Conservation (phyloP, 2,113 vertebrate species). For the Lamprotornis superbus region DNA sequence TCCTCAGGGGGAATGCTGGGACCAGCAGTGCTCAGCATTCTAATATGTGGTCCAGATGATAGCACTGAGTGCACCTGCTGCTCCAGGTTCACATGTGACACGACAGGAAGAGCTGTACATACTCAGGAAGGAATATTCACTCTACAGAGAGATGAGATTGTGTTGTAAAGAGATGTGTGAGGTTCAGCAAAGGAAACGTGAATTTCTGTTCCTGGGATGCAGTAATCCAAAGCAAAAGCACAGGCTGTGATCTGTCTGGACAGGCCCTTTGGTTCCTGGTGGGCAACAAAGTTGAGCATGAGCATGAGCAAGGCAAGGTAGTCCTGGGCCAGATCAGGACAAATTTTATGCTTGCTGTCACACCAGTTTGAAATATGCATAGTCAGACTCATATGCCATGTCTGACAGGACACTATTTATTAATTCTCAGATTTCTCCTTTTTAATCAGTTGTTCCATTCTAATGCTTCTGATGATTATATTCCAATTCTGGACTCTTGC, state of each 20-base stretch:
- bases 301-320: neutral
- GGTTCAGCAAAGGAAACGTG: neutral
- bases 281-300: neutral
- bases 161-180: rapidly evolving
- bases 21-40: neutral
- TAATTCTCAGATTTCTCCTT: neutral
- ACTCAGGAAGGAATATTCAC: neutral
- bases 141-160: neutral
- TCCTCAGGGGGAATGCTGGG: neutral
- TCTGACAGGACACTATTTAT: neutral
- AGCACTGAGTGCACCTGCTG: neutral
- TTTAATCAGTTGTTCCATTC: neutral
- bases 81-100: neutral
- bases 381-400: neutral
- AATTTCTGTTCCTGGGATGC: neutral
- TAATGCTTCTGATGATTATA: neutral
- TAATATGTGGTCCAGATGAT: neutral
- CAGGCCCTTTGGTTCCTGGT: neutral
- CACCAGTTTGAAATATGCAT: neutral
- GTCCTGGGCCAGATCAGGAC: neutral
- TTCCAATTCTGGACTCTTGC: neutral
- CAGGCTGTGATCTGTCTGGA: neutral
- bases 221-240: neutral
- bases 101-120: neutral
- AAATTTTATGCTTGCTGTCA: neutral